Percentiles rank a stretch among this genome's conserved stretches.
Conservation (phyloP, 2,113 vertebrate genomes). For the Trachemys scripta region DNA sequence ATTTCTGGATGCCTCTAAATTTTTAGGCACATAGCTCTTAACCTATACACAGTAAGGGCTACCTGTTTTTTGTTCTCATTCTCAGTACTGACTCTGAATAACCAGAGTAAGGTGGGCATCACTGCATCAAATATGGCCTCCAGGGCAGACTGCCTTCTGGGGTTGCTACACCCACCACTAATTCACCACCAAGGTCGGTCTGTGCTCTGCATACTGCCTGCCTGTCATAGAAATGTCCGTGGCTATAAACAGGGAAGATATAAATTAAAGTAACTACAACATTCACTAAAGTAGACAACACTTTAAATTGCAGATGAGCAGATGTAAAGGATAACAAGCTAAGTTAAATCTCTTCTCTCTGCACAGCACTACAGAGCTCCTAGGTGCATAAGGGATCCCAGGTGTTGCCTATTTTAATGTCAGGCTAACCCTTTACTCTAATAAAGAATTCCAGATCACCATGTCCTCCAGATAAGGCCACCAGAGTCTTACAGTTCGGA, state of each 20-base stretch:
- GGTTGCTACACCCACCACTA: neutral
- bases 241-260: neutral
- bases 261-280: neutral
- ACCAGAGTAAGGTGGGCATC: neutral
- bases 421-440: neutral
- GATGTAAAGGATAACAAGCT: neutral
- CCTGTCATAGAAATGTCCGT: neutral
- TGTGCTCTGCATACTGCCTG: neutral
- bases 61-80: neutral
- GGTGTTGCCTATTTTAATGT: neutral
- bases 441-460: constrained; percentile 3
- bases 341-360: neutral
- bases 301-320: neutral
- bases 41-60: neutral
- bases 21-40: neutral
- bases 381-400: neutral
- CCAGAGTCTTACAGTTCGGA: constrained; percentile 2
- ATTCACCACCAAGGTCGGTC: neutral
- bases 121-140: neutral
- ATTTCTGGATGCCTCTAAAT: neutral
- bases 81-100: neutral
- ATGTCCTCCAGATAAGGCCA: neutral
- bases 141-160: neutral
- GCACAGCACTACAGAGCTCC: neutral
- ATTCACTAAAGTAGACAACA: neutral